These are phyloP conservation scores for Rhabdophis nuchalis DNA, from an alignment of 2,797 vertebrate species.

Conservation along the genomic window DNA sequence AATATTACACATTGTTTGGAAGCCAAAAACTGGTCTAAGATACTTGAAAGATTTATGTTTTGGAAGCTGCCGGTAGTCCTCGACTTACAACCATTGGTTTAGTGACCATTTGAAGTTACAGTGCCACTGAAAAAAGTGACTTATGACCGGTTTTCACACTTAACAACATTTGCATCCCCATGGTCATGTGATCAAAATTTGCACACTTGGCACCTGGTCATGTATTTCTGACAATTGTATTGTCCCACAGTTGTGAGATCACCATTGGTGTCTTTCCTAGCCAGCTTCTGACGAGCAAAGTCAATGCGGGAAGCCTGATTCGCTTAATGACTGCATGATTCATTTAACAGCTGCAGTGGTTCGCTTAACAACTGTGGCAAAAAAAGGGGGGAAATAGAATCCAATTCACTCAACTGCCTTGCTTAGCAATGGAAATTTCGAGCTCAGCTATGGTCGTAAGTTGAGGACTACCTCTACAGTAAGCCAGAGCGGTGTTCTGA, in stretches of 20 bases:
- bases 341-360: background rate
- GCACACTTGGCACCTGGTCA: background rate
- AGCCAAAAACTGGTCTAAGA: background rate
- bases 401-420: background rate
- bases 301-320: background rate
- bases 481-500: no score
- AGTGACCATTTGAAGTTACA: background rate
- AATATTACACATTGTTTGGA: background rate
- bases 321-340: background rate
- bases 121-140: background rate
- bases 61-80: background rate
- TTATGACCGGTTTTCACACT: background rate
- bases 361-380: background rate
- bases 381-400: background rate
- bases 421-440: background rate
- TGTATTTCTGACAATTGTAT: background rate
- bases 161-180: background rate
- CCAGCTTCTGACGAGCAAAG: background rate
- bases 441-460: background rate
- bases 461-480: background rate
- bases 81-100: background rate
- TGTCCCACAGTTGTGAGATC: background rate
- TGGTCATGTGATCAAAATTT: background rate
- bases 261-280: background rate
- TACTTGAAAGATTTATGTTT: background rate